Conservation (phyloP, 2,888 invertebrate species). For the Homarus gammarus region DNA sequence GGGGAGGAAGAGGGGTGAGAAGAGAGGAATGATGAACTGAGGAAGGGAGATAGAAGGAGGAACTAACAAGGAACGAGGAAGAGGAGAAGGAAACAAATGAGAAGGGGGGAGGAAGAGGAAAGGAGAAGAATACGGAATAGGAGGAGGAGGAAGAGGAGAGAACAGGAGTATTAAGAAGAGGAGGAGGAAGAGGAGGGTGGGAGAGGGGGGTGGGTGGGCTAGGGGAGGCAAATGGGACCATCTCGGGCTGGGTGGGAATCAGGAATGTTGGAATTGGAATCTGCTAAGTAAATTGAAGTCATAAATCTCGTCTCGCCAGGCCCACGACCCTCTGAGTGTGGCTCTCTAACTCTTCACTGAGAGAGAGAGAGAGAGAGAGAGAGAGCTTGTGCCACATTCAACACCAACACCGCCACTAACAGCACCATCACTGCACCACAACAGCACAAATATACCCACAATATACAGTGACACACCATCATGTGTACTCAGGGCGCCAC, state of each 20-base stretch:
- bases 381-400: no score
- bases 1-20: not conserved
- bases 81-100: not conserved
- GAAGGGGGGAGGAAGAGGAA: not conserved
- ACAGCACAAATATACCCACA: no score
- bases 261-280: slow-evolving; percentile 59
- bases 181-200: not conserved
- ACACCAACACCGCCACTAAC: no score
- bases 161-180: not conserved
- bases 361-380: slow-evolving; percentile 15
- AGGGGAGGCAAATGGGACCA: not conserved
- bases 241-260: slow-evolving; percentile 37
- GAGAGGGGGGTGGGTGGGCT: not conserved
- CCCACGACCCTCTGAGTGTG: slow-evolving; percentile 1
- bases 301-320: slow-evolving; percentile 28
- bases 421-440: no score
- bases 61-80: not conserved
- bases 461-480: no score
- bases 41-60: not conserved
- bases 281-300: slow-evolving; percentile 54
- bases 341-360: no score
- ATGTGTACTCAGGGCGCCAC: no score
- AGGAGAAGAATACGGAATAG: not conserved
- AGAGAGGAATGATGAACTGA: not conserved
- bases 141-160: not conserved